phyloP scores from a whole-genome alignment of 2,888 invertebrate species.

The Spodoptera picta region DNA sequence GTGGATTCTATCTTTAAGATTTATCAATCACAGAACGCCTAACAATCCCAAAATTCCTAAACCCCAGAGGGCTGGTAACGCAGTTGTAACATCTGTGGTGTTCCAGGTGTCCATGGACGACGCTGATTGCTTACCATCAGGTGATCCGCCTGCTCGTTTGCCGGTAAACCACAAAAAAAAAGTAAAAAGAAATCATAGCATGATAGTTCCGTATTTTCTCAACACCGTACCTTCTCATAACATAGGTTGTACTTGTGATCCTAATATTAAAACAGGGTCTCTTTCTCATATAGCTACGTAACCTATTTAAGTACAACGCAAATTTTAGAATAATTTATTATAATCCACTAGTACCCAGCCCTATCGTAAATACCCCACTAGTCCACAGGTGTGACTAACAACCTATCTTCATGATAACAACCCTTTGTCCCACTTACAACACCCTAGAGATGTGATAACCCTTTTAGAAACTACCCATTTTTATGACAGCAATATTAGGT shows the following conservation, averaged over 20 bases:
- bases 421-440: constrained; percentile 29
- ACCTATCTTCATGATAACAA: constrained; percentile 24
- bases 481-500: constrained; percentile 37
- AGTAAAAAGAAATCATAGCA: constrained; percentile 3
- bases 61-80: no score
- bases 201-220: constrained; percentile 8
- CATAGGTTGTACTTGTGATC: no score
- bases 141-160: no score
- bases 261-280: no score
- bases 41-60: no score
- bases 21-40: no score
- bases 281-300: background rate
- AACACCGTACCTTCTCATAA: no score
- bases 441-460: constrained; percentile 29
- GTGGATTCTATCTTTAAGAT: background rate
- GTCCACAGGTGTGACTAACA: constrained; percentile 37
- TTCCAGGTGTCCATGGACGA: no score
- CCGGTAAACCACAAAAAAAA: no score
- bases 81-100: no score
- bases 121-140: no score
- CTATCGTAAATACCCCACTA: constrained; percentile 30
- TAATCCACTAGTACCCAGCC: constrained; percentile 20
- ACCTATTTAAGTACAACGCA: constrained; percentile 1
- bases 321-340: constrained; percentile 23
- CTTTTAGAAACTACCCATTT: constrained; percentile 42